Evolutionary conservation across 1,140 invertebrate genomes (phyloP).

Genomic region (Coboldia fuscipes): DNA sequence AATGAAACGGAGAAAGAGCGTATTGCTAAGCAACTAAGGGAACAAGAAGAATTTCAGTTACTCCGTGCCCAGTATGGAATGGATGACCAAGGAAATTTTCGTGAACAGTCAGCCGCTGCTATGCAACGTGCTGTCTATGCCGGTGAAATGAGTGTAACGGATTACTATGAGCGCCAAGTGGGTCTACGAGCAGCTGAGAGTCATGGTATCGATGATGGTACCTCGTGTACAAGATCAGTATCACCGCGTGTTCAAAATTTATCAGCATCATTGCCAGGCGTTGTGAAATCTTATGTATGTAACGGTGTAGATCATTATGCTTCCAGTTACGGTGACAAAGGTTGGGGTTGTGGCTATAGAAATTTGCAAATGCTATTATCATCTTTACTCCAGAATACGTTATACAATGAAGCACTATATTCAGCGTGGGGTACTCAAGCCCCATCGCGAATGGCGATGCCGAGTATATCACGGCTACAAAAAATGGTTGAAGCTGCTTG

Average conservation of each 20-base stretch:
- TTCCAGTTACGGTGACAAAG: slow-evolving; percentile 66
- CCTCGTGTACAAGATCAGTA: slow-evolving; percentile 37
- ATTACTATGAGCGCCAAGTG: slow-evolving; percentile 64
- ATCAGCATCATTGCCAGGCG: slow-evolving; percentile 41
- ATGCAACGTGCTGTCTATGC: slow-evolving; percentile 66
- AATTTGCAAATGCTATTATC: slow-evolving; percentile 83
- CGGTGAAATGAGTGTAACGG: slow-evolving; percentile 61
- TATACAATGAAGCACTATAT: slow-evolving; percentile 47
- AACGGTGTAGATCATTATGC: slow-evolving; percentile 67
- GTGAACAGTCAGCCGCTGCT: slow-evolving; percentile 58
- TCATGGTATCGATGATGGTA: slow-evolving; percentile 60
- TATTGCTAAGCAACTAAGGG: slow-evolving; percentile 43
- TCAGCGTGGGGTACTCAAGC: slow-evolving; percentile 24
- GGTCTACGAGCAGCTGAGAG: slow-evolving; percentile 51
- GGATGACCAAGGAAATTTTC: slow-evolving; percentile 65
- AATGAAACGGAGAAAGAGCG: slow-evolving; percentile 30
- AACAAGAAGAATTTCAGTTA: slow-evolving; percentile 62
- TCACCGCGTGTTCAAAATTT: slow-evolving; percentile 35
- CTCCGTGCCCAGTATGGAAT: slow-evolving; percentile 69
- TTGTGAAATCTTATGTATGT: slow-evolving; percentile 47
- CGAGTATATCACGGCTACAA: slow-evolving; percentile 65
- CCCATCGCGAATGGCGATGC: slow-evolving; percentile 40
- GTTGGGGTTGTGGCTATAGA: slow-evolving; percentile 79
- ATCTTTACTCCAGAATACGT: slow-evolving; percentile 40
- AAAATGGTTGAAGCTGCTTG: slow-evolving; percentile 69